Evolutionary conservation across 2,113 vertebrate genomes (phyloP).

Genomic region (Lasiurus cinereus): DNA sequence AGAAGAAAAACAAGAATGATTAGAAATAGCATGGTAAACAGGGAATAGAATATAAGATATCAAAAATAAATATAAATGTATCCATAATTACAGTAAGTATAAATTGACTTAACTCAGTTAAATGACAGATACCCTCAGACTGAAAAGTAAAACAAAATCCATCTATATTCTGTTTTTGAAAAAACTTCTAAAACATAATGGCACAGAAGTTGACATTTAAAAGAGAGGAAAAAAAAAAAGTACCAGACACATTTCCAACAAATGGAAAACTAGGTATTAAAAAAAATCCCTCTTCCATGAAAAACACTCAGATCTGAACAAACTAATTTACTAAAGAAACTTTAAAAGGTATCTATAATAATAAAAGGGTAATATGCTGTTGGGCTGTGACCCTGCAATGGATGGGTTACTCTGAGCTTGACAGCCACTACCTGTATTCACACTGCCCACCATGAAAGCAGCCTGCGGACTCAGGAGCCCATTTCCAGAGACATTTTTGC

Average conservation of each 20-base stretch:
- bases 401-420: background rate
- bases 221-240: background rate
- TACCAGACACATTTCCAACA: background rate
- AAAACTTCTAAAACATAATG: constrained; percentile 17
- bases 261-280: background rate
- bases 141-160: background rate
- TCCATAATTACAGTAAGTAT: background rate
- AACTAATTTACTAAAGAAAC: background rate
- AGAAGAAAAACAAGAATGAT: background rate
- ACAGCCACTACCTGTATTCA: background rate
- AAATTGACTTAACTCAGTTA: background rate
- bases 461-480: background rate
- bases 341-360: constrained; percentile 9
- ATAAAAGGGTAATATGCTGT: no score
- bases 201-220: background rate
- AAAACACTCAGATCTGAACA: background rate
- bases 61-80: background rate
- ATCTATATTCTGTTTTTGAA: background rate
- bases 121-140: background rate
- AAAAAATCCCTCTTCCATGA: background rate
- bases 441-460: background rate
- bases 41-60: background rate
- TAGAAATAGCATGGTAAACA: background rate
- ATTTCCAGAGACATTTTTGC: background rate
- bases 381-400: background rate